phyloP scores from a whole-genome alignment of 2,888 invertebrate species.

The Cephalotes varians region DNA sequence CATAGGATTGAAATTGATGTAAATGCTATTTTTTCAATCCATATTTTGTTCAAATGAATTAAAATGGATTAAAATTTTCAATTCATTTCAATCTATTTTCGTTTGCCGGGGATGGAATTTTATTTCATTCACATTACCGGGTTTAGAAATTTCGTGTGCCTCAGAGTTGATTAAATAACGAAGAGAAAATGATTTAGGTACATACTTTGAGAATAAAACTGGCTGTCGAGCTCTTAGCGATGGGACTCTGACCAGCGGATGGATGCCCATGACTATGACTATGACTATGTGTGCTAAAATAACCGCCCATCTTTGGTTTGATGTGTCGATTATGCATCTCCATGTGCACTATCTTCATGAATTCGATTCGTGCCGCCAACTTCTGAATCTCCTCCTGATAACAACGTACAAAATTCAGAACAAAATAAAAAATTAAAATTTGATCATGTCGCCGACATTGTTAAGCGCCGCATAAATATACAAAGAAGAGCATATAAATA shows the following conservation, averaged over 20 bases:
- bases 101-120: not conserved
- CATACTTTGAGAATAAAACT: constrained; percentile 81
- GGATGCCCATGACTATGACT: constrained; percentile 76
- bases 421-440: not conserved
- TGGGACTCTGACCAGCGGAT: constrained; percentile 79
- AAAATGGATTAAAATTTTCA: too few species aligned
- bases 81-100: too few species aligned
- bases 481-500: constrained; percentile 77
- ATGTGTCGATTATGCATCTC: constrained; percentile 96
- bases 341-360: constrained; percentile 98
- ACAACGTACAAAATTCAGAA: not conserved
- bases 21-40: too few species aligned
- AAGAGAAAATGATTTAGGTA: constrained; percentile 62
- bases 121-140: not conserved
- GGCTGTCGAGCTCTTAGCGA: constrained; percentile 80
- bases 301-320: constrained; percentile 93
- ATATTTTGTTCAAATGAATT: too few species aligned
- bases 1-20: too few species aligned
- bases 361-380: constrained; percentile 95
- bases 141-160: not conserved
- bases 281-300: constrained; percentile 88
- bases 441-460: not conserved
- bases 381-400: constrained; percentile 95
- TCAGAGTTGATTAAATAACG: not conserved
- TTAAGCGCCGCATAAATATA: not conserved